phyloP scores from a whole-genome alignment of 2,888 invertebrate genomes.

The Hoplodrina ambigua region DNA sequence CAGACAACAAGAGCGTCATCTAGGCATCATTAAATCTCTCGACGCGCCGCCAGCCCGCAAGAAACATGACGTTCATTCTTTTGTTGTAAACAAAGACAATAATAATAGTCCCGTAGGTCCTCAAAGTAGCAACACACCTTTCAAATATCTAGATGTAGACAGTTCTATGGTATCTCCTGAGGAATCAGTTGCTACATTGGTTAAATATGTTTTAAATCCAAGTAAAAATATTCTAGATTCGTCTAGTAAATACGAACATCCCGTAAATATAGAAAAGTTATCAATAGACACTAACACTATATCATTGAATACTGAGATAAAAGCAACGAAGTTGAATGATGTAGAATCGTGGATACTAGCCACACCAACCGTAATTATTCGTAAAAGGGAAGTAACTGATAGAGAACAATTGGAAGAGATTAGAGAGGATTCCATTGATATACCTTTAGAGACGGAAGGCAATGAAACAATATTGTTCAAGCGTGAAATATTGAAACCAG shows the following conservation, averaged over 20 bases:
- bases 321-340: slow-evolving; percentile 76
- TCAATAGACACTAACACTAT: slow-evolving; percentile 70
- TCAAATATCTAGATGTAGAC: slow-evolving; percentile 78
- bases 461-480: slow-evolving; percentile 84
- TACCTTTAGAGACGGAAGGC: slow-evolving; percentile 82
- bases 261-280: slow-evolving; percentile 68
- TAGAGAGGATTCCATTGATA: slow-evolving; percentile 81
- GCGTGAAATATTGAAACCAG: slow-evolving; percentile 86
- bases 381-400: slow-evolving; percentile 80
- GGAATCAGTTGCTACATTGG: slow-evolving; percentile 53
- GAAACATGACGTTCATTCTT: slow-evolving; percentile 88
- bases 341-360: slow-evolving; percentile 84
- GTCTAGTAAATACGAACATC: slow-evolving; percentile 58
- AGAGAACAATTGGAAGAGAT: slow-evolving; percentile 70
- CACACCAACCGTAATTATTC: slow-evolving; percentile 78
- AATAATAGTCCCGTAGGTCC: slow-evolving; percentile 69
- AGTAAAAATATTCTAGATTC: slow-evolving; percentile 43
- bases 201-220: slow-evolving; percentile 40
- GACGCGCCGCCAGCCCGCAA: slow-evolving; percentile 84
- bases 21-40: slow-evolving; percentile 92
- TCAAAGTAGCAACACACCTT: slow-evolving; percentile 72
- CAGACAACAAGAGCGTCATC: slow-evolving; percentile 95
- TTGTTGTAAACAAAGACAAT: slow-evolving; percentile 81
- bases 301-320: slow-evolving; percentile 69
- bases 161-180: slow-evolving; percentile 71